Conservation (phyloP, 2,888 invertebrate species). For the Galerucella pusilla region DNA sequence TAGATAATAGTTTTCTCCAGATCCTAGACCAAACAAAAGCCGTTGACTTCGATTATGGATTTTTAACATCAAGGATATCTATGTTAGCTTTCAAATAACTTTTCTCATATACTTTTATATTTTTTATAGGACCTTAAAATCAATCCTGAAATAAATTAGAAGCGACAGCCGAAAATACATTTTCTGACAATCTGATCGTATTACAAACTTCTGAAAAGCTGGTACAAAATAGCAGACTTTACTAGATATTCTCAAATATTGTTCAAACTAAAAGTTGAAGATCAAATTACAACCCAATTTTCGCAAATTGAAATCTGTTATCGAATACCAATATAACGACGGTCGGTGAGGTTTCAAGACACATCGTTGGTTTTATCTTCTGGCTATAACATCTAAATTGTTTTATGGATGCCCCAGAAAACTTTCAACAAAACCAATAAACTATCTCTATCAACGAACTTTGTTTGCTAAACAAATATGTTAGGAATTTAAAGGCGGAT, state of each 20-base stretch:
- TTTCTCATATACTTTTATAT: not conserved
- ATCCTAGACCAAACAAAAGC: too few relatives aligned
- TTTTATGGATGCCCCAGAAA: not conserved
- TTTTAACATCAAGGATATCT: too few relatives aligned
- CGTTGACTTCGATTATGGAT: too few relatives aligned
- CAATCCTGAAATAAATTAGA: not conserved
- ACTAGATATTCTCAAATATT: not conserved
- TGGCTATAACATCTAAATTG: slow-evolving; percentile 6
- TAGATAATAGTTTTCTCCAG: too few relatives aligned
- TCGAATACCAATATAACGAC: not conserved
- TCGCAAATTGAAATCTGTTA: slow-evolving; percentile 16
- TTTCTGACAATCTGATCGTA: slow-evolving; percentile 4
- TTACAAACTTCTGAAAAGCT: not conserved
- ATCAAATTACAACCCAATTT: slow-evolving; percentile 11
- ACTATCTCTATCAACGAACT: not conserved
- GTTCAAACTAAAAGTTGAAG: not conserved
- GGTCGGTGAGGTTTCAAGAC: not conserved
- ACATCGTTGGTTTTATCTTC: slow-evolving; percentile 18
- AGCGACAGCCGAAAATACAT: not conserved
- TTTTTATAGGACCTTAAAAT: not conserved
- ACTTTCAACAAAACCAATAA: not conserved
- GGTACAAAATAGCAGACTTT: not conserved
- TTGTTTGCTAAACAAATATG: not conserved
- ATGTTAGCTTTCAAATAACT: too few relatives aligned
- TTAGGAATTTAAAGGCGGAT: not conserved